Percentiles rank a stretch among this genome's conserved stretches.
Conservation (phyloP, 2,888 invertebrate species). For the Drosophila kuntzei region DNA sequence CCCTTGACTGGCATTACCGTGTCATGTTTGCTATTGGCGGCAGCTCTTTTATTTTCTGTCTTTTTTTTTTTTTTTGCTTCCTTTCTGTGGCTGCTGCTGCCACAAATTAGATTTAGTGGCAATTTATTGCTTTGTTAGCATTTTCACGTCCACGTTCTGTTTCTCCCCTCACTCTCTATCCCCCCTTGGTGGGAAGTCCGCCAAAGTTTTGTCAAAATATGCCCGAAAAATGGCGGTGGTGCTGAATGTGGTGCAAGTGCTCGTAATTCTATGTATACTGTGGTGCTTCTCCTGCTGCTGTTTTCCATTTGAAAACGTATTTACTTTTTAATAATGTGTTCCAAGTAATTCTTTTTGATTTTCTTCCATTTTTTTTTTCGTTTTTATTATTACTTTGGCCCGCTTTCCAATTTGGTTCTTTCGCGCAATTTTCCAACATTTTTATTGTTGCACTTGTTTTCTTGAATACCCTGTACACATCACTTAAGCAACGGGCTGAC, state of each 20-base stretch:
- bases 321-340: conserved; percentile 64
- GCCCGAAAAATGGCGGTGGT: conserved; percentile 37
- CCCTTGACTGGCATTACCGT: conserved; percentile 14
- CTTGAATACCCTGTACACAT: background rate
- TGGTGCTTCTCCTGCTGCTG: background rate
- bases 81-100: conserved; percentile 52
- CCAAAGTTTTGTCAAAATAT: conserved; percentile 51
- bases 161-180: background rate
- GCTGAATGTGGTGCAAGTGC: conserved; percentile 47
- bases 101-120: conserved; percentile 72
- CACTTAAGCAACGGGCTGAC: background rate
- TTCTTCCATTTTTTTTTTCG: conserved; percentile 12
- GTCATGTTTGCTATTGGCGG: conserved; percentile 37
- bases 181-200: background rate
- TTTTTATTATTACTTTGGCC: conserved; percentile 5
- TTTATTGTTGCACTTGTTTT: conserved; percentile 7
- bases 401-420: conserved; percentile 24
- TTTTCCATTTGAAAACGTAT: conserved; percentile 21
- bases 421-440: conserved; percentile 5
- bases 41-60: conserved; percentile 14
- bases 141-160: conserved; percentile 40
- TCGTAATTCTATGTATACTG: conserved; percentile 44
- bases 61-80: background rate
- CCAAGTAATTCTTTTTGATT: conserved; percentile 58
- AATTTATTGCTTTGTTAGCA: conserved; percentile 71